Evolutionary conservation across 2,888 invertebrate genomes (phyloP), one percentile per base, ranked within the genome.

Genomic region (Electrophaes corylata): DNA sequence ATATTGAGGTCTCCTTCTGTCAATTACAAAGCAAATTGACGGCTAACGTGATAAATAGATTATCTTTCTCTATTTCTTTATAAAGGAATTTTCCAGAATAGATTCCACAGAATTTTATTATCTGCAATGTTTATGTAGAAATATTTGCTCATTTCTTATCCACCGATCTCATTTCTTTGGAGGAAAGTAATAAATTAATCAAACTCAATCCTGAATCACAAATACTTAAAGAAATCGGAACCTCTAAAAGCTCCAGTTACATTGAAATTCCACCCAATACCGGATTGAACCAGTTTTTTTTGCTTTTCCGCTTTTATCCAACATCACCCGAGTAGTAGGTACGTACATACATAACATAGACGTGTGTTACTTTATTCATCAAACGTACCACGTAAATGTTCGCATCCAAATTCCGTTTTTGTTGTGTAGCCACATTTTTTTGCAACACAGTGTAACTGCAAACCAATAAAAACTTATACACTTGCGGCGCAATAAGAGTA

Each of bases 311-410:
- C 58, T 62, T 65, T 62, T 60, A 64, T 66, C 58, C 56, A 50
- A 59, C 61, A 65, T 65, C 65, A 64, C 46, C 60, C 46, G 52
- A 59, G 65, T 57, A 51, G 62, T 58, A 62, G 51, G 59, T 43
- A 60, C 49, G 61, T 58, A 62, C 55, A 23, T 57, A 49, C 26
- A 35, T 48, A 57, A 43, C 46, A 35, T 41, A 50, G 65, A 65
- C 67, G 53, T 53, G 59, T 61, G 64, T 60, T 70, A 60, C 59
- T 57, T 68, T 68, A 69, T 72, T 69, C 65, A 69, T 66, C 50
- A 62, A 58, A 65, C 64, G 64, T 55, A 60, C 57, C 58, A 37
- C 60, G 62, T 62, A 61, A 67, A 65, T 63, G 65, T 66, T 65
- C 51, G 57, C 51, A 37, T 54, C 43, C 49, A 50, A 53, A 54